Base-by-base conservation (phyloP, 1,140 invertebrate species). In the Drosophila oshimai region DNA sequence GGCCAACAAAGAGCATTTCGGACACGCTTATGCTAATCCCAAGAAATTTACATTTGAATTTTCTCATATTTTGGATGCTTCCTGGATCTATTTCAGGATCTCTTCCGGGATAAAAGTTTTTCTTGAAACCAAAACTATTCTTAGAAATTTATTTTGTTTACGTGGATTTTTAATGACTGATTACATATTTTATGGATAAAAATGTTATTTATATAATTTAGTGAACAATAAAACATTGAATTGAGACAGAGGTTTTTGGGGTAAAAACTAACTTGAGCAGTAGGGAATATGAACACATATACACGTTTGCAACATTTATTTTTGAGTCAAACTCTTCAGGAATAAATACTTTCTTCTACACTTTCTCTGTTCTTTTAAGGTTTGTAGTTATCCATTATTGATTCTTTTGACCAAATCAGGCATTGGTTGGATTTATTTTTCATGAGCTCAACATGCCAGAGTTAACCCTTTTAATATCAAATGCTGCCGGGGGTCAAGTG, bases 1-100 rank as follows among this genome's bases (percentile, higher is more conserved):
- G 7, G n/a, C n/a, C n/a, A n/a, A n/a, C n/a, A 71, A 44, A 58
- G 29, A 24, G 37, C 50, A 50, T 26, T 37, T 28, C 12, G 18
- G 34, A 58, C 71, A 80, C 54, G 73, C 72, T 74, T 79, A 67
- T 78, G 80, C 34, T 71, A 74, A 84, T 84, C 78, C 45, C 26
- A 10, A 29, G 6, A 28, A 67, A 24, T 58, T 36, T 44, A 15
- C 31, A 61, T 36, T 31, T 10, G 4, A 29, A 29, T 29, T 13
- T 29, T 29, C 15, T 26, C 22, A 24, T 44, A 41, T 41, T 22
- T 22, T 5, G 2, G 5, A 2, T 2, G 28, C 12, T 33, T 13
- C 41, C 22, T 17, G 22, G 24, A 28, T 39, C 13, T 5, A 6
- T 2, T 31, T 6, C 6, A 0, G 7, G n/a, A 26, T 13, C 9